These are phyloP conservation scores for Numenius arquata DNA, from an alignment of 2,113 vertebrate genomes.

Conservation along the genomic window DNA sequence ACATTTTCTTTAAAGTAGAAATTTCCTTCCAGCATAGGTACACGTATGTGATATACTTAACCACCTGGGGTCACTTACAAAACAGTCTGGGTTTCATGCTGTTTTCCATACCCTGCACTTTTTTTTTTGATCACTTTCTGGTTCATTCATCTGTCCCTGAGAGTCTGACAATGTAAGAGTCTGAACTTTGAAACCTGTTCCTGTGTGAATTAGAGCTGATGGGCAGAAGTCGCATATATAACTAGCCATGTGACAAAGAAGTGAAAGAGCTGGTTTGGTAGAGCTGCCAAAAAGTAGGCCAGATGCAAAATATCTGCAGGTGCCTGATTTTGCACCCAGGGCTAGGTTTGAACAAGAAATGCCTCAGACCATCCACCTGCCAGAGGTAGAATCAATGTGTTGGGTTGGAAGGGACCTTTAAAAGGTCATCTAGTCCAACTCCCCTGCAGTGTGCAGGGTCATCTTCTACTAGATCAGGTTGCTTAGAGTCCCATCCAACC, in stretches of 20 bases:
- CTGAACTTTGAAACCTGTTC: neutral
- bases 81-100: neutral
- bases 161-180: neutral
- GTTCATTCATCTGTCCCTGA: neutral
- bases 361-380: neutral
- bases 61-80: neutral
- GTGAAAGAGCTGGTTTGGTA: neutral
- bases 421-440: no score
- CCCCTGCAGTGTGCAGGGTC: no score
- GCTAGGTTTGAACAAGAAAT: neutral
- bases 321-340: neutral
- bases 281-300: slow-evolving; percentile 13
- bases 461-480: no score
- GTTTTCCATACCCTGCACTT: neutral
- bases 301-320: neutral
- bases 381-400: neutral
- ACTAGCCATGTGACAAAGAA: neutral
- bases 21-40: neutral
- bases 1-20: neutral
- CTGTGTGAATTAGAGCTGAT: neutral
- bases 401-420: no score
- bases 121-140: slow-evolving; percentile 1
- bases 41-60: neutral
- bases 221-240: neutral
- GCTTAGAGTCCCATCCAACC: no score